These are phyloP conservation scores for Gadopsis bispinosus DNA, from an alignment of 2,797 vertebrate species.

Conservation along the genomic window DNA sequence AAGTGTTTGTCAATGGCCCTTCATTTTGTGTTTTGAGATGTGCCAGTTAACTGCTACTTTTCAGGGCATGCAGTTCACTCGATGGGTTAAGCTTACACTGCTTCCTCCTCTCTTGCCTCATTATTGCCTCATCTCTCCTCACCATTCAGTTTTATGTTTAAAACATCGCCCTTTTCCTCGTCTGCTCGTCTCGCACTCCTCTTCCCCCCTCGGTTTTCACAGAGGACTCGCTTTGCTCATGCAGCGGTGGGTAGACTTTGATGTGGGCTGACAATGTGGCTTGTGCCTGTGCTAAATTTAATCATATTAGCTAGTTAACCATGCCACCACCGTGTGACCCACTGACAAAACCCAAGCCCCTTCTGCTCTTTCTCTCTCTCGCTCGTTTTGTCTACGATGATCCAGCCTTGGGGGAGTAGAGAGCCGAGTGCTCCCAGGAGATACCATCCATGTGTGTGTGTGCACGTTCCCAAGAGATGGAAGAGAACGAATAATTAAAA, in stretches of 20 bases:
- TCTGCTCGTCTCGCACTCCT: slow-evolving; percentile 41
- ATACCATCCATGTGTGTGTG: slow-evolving; percentile 44
- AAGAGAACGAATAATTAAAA: slow-evolving; percentile 31
- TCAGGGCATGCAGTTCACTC: slow-evolving; percentile 50
- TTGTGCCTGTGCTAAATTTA: slow-evolving; percentile 81
- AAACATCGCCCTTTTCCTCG: slow-evolving; percentile 60
- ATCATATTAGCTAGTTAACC: slow-evolving; percentile 84
- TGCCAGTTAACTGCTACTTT: slow-evolving; percentile 51
- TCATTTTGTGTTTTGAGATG: slow-evolving; percentile 54
- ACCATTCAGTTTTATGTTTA: slow-evolving; percentile 63
- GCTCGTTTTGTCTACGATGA: slow-evolving; percentile 66
- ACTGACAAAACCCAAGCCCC: slow-evolving; percentile 68
- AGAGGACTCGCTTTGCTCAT: slow-evolving; percentile 56
- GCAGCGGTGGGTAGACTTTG: slow-evolving; percentile 69
- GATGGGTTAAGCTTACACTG: slow-evolving; percentile 43
- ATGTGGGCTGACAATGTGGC: slow-evolving; percentile 82
- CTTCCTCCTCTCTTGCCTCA: slow-evolving; percentile 61
- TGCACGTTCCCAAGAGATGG: slow-evolving; percentile 18
- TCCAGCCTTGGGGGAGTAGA: slow-evolving; percentile 68
- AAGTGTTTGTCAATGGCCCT: slow-evolving; percentile 75
- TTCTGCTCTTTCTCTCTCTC: slow-evolving; percentile 41
- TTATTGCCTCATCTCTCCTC: slow-evolving; percentile 66
- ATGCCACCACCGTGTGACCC: slow-evolving; percentile 74
- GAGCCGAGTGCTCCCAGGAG: slow-evolving; percentile 63
- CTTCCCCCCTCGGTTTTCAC: slow-evolving; percentile 49